Conservation (phyloP, 2,888 invertebrate species). For the Azorinus chamasolen region DNA sequence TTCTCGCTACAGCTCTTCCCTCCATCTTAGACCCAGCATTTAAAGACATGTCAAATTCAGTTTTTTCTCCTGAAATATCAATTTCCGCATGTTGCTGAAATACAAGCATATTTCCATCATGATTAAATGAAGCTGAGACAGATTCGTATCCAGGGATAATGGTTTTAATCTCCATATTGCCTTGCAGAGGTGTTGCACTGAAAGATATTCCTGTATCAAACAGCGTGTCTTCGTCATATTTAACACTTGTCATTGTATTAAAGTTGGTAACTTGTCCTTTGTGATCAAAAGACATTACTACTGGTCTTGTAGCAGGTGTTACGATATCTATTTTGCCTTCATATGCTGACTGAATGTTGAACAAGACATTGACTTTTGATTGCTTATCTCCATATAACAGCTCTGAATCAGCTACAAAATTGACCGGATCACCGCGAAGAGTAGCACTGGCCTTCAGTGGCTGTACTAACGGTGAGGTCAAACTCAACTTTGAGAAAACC, state of each 20-base stretch:
- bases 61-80: constrained; percentile 36
- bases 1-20: constrained; percentile 29
- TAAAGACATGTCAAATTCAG: constrained; percentile 62
- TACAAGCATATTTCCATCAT: constrained; percentile 30
- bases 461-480: too few species aligned
- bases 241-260: neutral
- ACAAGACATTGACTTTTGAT: neutral
- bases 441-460: too few species aligned
- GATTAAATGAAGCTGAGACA: constrained; percentile 33
- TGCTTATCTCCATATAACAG: neutral
- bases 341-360: constrained; percentile 14
- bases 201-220: constrained; percentile 18
- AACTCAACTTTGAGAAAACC: too few species aligned
- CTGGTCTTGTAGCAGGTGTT: neutral
- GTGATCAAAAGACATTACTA: constrained; percentile 32
- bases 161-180: neutral
- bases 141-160: constrained; percentile 8
- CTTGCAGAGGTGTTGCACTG: neutral
- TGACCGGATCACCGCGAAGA: too few species aligned
- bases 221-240: constrained; percentile 18
- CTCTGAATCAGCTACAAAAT: too few species aligned
- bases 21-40: constrained; percentile 51
- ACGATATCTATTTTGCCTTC: neutral
- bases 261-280: constrained; percentile 45
- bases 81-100: constrained; percentile 53